Base-by-base conservation (phyloP, 2,888 invertebrate genomes). In the Ametastegia equiseti region DNA sequence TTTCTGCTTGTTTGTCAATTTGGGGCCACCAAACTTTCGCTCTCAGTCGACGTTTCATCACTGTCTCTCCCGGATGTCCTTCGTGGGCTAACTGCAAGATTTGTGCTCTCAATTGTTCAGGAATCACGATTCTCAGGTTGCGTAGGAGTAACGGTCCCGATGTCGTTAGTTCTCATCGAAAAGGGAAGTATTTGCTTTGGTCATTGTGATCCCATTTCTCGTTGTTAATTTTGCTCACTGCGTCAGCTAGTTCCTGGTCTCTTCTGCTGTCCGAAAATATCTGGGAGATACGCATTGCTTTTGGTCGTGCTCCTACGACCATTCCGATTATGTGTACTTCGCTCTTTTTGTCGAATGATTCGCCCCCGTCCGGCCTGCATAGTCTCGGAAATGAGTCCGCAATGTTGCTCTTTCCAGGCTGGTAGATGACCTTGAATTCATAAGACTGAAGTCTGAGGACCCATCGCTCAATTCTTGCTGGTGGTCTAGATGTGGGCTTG, bases 311-410 rank as follows among this genome's bases (percentile, higher is more conserved):
- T 54, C 36, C 54, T 81, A 82, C 83, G 6, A 86, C 50, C 27
- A 86, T 67, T 11, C 80, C 80, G 42, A 50, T 82, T 63, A 87
- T 75, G 79, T 87, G 84, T 7, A 75, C 69, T 80, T 86, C 85
- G 30, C 65, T 39, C 60, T 81, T 82, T 33, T 36, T 19, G 65
- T 85, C 84, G 75, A 84, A 85, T 33, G 85, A 81, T 81, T 60
- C 47, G 19, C 42, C 80, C 11, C 78, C 45, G 30, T 69, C 33
- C 47, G 78, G 33, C 30, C 77, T 13, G 77, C 84, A 82, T 9
- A 87, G 79, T 73, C 86, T 80, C 13, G 88, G 88, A 9, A 87
- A 11, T 0, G 86, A 79, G 73, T 88, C 87, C 0, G 85, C 88
- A 27, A 86, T 86, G 71, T 87, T 87, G 23, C 27, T 65, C 78